These are phyloP conservation scores for Bombus sibiricus DNA, from an alignment of 1,140 invertebrate genomes.

Conservation along the genomic window DNA sequence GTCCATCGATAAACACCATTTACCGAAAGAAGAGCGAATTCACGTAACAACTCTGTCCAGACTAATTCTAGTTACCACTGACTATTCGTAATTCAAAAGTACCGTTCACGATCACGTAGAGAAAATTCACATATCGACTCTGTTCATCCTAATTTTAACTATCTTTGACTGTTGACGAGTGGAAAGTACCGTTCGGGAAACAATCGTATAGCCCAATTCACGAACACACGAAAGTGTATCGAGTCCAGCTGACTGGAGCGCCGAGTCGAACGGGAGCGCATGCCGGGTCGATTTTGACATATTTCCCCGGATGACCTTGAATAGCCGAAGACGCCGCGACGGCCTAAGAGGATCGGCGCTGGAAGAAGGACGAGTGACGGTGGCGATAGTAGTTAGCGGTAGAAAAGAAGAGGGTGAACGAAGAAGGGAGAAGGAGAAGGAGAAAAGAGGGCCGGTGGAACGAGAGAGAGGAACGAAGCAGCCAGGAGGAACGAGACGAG, in stretches of 20 bases:
- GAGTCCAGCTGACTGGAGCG: not conserved
- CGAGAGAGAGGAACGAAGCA: conserved; percentile 29
- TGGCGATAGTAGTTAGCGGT: conserved; percentile 67
- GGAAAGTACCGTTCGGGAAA: not conserved
- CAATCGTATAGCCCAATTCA: not conserved
- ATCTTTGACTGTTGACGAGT: not conserved
- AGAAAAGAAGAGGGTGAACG: conserved; percentile 50
- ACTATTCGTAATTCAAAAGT: not conserved
- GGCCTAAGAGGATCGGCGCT: conserved; percentile 50
- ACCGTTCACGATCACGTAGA: not conserved
- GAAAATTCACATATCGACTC: not conserved
- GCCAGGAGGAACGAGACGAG: conserved; percentile 55
- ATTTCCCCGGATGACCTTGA: conserved; percentile 73
- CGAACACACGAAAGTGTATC: not conserved
- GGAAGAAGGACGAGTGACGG: conserved; percentile 72
- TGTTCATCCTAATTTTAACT: not conserved
- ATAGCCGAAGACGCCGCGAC: conserved; percentile 64
- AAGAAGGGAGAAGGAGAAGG: conserved; percentile 7
- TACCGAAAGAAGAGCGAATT: too few species aligned
- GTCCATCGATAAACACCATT: too few species aligned
- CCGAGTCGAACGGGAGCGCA: not conserved
- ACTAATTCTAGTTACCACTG: not conserved
- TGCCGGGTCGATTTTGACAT: conserved; percentile 67
- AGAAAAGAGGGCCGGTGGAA: conserved; percentile 9
- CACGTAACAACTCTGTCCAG: not conserved